Percentiles rank a stretch among this genome's conserved stretches.
These are phyloP conservation scores for Pseudochirops cupreus DNA, from an alignment of 2,797 vertebrate species.

Conservation along the genomic window DNA sequence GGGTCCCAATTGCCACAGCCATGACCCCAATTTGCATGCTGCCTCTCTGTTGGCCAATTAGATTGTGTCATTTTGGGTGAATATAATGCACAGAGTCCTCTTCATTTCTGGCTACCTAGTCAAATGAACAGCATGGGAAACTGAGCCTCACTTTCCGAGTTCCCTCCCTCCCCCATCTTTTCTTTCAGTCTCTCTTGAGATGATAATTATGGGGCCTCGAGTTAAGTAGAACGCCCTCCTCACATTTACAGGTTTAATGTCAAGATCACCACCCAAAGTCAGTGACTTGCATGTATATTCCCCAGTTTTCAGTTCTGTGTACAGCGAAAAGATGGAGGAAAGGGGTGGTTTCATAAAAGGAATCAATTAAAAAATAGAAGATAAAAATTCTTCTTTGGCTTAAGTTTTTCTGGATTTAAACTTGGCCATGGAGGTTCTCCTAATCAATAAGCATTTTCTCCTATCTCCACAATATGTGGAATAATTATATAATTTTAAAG, in stretches of 20 bases:
- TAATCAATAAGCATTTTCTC: neutral
- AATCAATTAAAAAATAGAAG: slow-evolving; percentile 19
- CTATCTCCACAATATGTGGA: slow-evolving; percentile 7
- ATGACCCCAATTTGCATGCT: slow-evolving; percentile 60
- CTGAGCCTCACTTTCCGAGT: slow-evolving; percentile 53
- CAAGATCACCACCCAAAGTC: neutral
- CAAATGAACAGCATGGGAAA: slow-evolving; percentile 76
- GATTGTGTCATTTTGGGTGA: slow-evolving; percentile 11
- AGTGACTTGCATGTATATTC: neutral
- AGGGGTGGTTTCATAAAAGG: neutral
- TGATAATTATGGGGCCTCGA: neutral
- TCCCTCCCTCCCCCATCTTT: neutral
- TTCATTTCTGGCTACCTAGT: slow-evolving; percentile 27
- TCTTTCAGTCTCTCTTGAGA: neutral
- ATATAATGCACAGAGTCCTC: slow-evolving; percentile 31
- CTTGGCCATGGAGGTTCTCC: neutral
- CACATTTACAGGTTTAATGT: neutral
- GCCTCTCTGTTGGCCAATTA: slow-evolving; percentile 71
- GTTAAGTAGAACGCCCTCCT: neutral
- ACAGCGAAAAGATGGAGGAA: neutral
- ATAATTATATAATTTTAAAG: neutral
- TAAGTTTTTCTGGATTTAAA: neutral
- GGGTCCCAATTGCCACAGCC: slow-evolving; percentile 80
- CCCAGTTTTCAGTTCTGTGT: neutral
- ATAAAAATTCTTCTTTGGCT: neutral